Evolutionary conservation across 2,797 vertebrate species (phyloP).

Genomic region (Gorsachius magnificus): DNA sequence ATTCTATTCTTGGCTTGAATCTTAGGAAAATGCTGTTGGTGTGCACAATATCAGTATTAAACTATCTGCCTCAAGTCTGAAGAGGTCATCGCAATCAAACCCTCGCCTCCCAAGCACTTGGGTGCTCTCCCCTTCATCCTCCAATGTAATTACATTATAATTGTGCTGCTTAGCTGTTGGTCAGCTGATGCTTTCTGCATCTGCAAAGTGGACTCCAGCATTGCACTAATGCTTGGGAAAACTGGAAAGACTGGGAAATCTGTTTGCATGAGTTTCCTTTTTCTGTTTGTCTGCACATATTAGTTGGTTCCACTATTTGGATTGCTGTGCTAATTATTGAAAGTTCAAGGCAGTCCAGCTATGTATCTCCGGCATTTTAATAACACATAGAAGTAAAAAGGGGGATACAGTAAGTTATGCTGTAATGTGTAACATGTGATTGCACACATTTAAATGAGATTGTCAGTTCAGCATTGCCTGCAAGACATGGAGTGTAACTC

Average conservation of each 20-base stretch:
- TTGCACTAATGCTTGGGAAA: not conserved
- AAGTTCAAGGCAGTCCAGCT: not conserved
- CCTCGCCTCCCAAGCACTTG: not conserved
- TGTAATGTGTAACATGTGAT: not conserved
- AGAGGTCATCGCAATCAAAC: not conserved
- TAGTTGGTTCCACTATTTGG: accelerated
- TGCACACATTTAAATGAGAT: not conserved
- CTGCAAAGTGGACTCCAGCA: not conserved
- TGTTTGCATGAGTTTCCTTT: not conserved
- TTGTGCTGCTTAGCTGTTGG: not conserved
- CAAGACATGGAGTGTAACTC: not conserved
- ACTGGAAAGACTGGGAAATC: not conserved
- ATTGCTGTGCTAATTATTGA: accelerated
- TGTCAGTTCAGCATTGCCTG: not conserved
- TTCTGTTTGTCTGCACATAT: not conserved
- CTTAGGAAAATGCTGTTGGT: conserved; percentile 8
- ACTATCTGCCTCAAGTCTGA: not conserved
- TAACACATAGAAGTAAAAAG: not conserved
- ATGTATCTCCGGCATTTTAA: not conserved
- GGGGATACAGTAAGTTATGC: not conserved
- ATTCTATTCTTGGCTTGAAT: not conserved
- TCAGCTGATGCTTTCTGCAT: not conserved
- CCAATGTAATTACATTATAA: not conserved
- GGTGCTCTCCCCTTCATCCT: not conserved
- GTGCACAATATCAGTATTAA: not conserved